Percentiles rank a stretch among this genome's conserved stretches.
phyloP scores from a whole-genome alignment of 2,113 vertebrate genomes.

The Micromys minutus region DNA sequence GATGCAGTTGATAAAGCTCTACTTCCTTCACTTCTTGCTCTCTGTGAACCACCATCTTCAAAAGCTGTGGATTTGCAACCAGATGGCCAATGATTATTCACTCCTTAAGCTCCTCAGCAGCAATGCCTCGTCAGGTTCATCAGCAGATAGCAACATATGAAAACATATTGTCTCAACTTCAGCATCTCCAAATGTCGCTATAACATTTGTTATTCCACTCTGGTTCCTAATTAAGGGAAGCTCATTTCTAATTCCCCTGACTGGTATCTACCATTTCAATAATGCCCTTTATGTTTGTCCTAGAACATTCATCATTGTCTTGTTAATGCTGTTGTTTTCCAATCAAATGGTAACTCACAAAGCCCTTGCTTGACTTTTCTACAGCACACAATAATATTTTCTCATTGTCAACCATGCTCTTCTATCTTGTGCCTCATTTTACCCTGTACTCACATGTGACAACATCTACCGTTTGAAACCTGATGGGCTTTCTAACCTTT shows the following conservation, averaged over 20 bases:
- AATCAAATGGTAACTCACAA: slow-evolving; percentile 42
- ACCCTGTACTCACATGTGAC: not conserved
- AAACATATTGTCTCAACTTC: slow-evolving; percentile 62
- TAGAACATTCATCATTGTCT: slow-evolving; percentile 56
- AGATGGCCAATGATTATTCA: slow-evolving; percentile 67
- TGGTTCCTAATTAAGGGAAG: slow-evolving; percentile 59
- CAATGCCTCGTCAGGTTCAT: slow-evolving; percentile 41
- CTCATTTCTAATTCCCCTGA: slow-evolving; percentile 68
- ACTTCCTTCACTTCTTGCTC: slow-evolving; percentile 53
- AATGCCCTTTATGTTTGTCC: slow-evolving; percentile 45
- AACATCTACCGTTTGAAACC: not conserved
- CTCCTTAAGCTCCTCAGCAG: slow-evolving; percentile 19
- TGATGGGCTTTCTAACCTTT: slow-evolving; percentile 42
- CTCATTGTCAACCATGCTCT: not conserved
- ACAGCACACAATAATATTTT: not conserved
- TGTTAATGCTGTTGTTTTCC: slow-evolving; percentile 58
- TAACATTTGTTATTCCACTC: not conserved
- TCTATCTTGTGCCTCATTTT: not conserved
- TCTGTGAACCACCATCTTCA: slow-evolving; percentile 37
- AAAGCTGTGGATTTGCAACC: slow-evolving; percentile 53
- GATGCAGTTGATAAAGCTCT: slow-evolving; percentile 44
- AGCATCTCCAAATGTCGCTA: slow-evolving; percentile 49
- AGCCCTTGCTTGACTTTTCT: slow-evolving; percentile 21
- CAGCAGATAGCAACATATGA: slow-evolving; percentile 72
- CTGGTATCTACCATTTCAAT: slow-evolving; percentile 67